These are phyloP conservation scores for Polypedilum vanderplanki DNA, from an alignment of 1,140 invertebrate genomes.

Conservation along the genomic window DNA sequence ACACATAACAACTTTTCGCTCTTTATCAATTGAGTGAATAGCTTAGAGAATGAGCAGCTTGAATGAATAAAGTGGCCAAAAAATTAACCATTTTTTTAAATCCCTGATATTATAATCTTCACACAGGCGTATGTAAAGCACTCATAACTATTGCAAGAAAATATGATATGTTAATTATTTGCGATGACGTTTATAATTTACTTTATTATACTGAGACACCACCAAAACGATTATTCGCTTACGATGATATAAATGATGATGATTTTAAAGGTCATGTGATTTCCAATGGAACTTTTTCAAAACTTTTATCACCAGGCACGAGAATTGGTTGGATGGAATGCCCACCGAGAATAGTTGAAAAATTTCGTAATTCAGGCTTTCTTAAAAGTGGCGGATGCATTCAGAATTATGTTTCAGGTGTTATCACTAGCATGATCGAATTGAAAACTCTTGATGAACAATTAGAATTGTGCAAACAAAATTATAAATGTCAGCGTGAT, in stretches of 20 bases:
- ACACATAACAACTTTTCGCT: too few species aligned
- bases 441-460: conserved; percentile 47
- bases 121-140: conserved; percentile 44
- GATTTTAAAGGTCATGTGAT: conserved; percentile 52
- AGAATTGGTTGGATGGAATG: conserved; percentile 61
- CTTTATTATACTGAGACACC: conserved; percentile 47
- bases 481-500: conserved; percentile 47
- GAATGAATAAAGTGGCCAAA: too few species aligned
- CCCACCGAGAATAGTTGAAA: conserved; percentile 44
- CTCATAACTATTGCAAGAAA: conserved; percentile 51
- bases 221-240: conserved; percentile 50
- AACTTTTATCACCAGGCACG: conserved; percentile 57
- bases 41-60: too few species aligned
- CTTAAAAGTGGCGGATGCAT: conserved; percentile 53
- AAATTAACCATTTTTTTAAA: conserved; percentile 32
- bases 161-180: conserved; percentile 51
- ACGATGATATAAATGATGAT: conserved; percentile 46
- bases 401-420: conserved; percentile 54
- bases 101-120: too few species aligned
- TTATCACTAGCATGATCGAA: conserved; percentile 50
- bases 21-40: too few species aligned
- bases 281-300: conserved; percentile 61
- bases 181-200: conserved; percentile 63
- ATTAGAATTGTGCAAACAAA: conserved; percentile 43
- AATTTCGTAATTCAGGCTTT: conserved; percentile 46